Conservation (phyloP, 2,888 invertebrate genomes). For the Shargacucullia verbasci region DNA sequence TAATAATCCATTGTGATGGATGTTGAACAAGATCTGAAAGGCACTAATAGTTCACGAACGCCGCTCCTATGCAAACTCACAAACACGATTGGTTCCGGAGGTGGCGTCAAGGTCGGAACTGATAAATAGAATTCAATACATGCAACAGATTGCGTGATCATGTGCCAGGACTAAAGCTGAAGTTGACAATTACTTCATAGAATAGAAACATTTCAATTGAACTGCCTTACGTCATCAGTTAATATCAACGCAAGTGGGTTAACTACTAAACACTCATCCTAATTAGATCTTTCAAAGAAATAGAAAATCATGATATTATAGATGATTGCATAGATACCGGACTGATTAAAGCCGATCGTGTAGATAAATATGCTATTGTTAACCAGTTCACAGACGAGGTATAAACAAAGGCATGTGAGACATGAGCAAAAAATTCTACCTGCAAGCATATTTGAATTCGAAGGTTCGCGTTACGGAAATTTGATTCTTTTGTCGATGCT, state of each 20-base stretch:
- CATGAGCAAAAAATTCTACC: constrained; percentile 74
- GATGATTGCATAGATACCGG: constrained; percentile 47
- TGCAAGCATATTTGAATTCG: constrained; percentile 63
- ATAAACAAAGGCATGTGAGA: constrained; percentile 71
- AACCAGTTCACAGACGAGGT: constrained; percentile 62
- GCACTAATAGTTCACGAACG: constrained; percentile 59
- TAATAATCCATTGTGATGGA: constrained; percentile 44
- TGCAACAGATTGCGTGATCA: constrained; percentile 68
- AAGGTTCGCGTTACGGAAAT: constrained; percentile 54
- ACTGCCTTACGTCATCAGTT: constrained; percentile 53
- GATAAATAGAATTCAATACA: constrained; percentile 78
- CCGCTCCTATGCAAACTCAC: constrained; percentile 71
- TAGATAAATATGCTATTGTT: constrained; percentile 61
- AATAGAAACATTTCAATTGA: constrained; percentile 60
- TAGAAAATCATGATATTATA: constrained; percentile 46
- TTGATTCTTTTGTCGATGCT: constrained; percentile 54
- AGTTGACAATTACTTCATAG: constrained; percentile 71
- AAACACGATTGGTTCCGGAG: constrained; percentile 77
- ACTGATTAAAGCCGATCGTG: constrained; percentile 56
- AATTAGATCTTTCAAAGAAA: constrained; percentile 43
- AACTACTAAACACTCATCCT: constrained; percentile 46
- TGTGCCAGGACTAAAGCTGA: constrained; percentile 57
- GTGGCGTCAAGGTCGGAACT: constrained; percentile 75
- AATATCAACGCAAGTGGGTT: constrained; percentile 41
- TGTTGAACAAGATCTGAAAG: constrained; percentile 49